Percentiles rank a stretch among this genome's conserved stretches.
These are phyloP conservation scores for Drymonia ruficornis DNA, from an alignment of 2,888 invertebrate species.

Conservation along the genomic window DNA sequence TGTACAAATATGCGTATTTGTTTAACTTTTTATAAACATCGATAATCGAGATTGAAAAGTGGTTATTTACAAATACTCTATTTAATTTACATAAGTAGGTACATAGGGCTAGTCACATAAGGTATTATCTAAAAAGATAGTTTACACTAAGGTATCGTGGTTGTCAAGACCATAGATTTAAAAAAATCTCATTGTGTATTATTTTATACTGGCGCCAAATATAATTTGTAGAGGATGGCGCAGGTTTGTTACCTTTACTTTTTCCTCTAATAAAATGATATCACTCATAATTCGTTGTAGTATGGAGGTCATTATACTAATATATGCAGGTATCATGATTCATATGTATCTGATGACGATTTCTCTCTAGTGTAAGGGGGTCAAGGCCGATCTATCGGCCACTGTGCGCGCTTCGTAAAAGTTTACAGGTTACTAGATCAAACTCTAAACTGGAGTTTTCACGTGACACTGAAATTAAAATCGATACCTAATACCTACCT, in stretches of 20 bases:
- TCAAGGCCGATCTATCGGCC: conserved; percentile 68
- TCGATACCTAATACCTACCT: conserved; percentile 7
- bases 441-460: conserved; percentile 22
- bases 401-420: conserved; percentile 26
- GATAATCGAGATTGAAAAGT: conserved; percentile 3
- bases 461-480: conserved; percentile 9
- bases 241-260: conserved; percentile 9
- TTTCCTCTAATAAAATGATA: conserved; percentile 23
- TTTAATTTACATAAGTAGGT: too few relatives aligned
- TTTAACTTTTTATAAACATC: conserved; percentile 26
- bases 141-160: too few relatives aligned
- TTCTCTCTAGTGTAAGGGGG: conserved; percentile 68
- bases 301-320: conserved; percentile 26
- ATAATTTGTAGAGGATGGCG: too few relatives aligned
- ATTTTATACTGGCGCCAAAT: too few relatives aligned
- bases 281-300: conserved; percentile 27
- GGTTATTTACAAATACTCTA: neutral
- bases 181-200: too few relatives aligned
- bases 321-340: conserved; percentile 33
- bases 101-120: too few relatives aligned
- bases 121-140: too few relatives aligned
- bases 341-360: conserved; percentile 70
- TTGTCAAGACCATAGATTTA: too few relatives aligned
- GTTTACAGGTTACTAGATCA: conserved; percentile 44
- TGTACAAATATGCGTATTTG: conserved; percentile 33